phyloP scores from a whole-genome alignment of 2,888 invertebrate species.

The Micoletzkya japonica region DNA sequence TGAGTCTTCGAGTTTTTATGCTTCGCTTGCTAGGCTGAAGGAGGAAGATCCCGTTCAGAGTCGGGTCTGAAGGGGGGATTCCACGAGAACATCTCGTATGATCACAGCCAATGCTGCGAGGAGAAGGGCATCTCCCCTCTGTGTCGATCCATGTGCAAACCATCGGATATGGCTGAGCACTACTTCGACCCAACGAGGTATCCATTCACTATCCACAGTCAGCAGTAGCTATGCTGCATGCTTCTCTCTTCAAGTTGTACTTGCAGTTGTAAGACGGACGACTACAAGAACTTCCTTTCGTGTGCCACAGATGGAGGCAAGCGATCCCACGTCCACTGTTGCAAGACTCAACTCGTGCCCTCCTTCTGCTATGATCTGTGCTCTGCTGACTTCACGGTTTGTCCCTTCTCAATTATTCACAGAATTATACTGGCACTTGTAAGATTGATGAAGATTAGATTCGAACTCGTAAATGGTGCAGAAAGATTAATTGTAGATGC shows the following conservation, averaged over 20 bases:
- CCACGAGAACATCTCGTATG: conserved; percentile 59
- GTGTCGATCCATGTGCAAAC: conserved; percentile 79
- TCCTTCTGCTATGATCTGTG: conserved; percentile 64
- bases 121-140: conserved; percentile 78
- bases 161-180: conserved; percentile 54
- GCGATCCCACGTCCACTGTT: conserved; percentile 61
- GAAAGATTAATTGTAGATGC: too few species aligned
- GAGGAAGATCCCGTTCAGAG: conserved; percentile 42
- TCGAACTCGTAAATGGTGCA: too few species aligned
- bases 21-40: not conserved
- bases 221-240: too few species aligned
- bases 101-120: conserved; percentile 74
- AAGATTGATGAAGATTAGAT: too few species aligned
- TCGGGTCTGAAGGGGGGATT: conserved; percentile 57
- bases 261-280: conserved; percentile 56
- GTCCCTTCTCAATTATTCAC: too few species aligned
- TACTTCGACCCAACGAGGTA: conserved; percentile 62
- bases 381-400: conserved; percentile 52
- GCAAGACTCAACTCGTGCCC: conserved; percentile 59
- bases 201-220: not conserved
- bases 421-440: too few species aligned
- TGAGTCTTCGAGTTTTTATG: conserved; percentile 27
- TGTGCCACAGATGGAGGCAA: conserved; percentile 61
- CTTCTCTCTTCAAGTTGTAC: too few species aligned
- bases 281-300: conserved; percentile 60